A percentile compares a stretch with the other conserved stretches of the same genome.
These are phyloP conservation scores for Megaleporinus macrocephalus DNA, from an alignment of 2,113 vertebrate genomes.

Conservation along the genomic window DNA sequence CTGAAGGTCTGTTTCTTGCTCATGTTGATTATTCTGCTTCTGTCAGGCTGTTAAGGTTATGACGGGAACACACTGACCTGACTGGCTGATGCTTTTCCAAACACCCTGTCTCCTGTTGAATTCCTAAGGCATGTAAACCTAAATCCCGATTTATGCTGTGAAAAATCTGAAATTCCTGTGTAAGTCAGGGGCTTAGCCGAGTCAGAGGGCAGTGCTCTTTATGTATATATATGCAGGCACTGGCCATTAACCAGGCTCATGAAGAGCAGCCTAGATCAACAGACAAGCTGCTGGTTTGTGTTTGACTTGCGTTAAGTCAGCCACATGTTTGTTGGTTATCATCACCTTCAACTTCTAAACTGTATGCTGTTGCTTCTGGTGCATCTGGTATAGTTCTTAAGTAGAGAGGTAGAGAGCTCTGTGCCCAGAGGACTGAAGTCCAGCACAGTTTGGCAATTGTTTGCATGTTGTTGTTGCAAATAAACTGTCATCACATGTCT, in stretches of 20 bases:
- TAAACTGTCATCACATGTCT: too few species aligned
- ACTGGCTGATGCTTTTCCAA: slow-evolving; percentile 3
- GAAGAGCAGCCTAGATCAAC: not conserved
- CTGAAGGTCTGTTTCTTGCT: slow-evolving; percentile 12
- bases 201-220: slow-evolving; percentile 29
- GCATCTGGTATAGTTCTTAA: too few species aligned
- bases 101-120: slow-evolving; percentile 23
- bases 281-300: slow-evolving; percentile 14
- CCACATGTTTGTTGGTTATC: not conserved
- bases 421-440: too few species aligned
- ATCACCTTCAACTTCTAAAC: not conserved
- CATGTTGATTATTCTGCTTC: not conserved
- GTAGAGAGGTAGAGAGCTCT: too few species aligned
- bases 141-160: slow-evolving; percentile 14
- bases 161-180: slow-evolving; percentile 20
- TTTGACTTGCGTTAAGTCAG: not conserved
- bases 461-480: too few species aligned
- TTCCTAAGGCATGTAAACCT: not conserved
- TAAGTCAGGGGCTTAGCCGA: slow-evolving; percentile 13
- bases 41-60: slow-evolving; percentile 26
- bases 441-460: too few species aligned
- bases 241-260: slow-evolving; percentile 5
- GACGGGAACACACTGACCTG: slow-evolving; percentile 38
- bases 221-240: not conserved
- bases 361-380: not conserved